Evolutionary conservation across 2,113 vertebrate species (phyloP).

Genomic region (Cinclus mexicanus): DNA sequence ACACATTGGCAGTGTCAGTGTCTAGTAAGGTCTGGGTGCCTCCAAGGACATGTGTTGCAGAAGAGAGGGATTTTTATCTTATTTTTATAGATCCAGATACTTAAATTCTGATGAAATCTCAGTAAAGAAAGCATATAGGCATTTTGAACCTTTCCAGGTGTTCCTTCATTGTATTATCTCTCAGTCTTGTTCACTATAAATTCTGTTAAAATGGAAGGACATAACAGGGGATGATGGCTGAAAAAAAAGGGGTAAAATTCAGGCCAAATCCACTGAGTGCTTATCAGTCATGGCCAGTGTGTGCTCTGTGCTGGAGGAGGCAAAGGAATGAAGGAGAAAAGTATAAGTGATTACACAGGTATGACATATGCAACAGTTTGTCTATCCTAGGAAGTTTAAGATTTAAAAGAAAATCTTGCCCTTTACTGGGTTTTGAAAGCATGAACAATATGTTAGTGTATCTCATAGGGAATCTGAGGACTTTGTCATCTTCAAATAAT

Average conservation of each 20-base stretch:
- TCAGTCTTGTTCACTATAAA: neutral
- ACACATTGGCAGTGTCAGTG: neutral
- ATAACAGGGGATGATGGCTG: neutral
- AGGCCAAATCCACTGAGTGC: rapidly evolving
- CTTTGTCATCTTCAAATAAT: neutral
- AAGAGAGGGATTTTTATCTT: neutral
- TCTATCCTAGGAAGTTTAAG: neutral
- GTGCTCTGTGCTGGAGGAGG: neutral
- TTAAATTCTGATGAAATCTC: neutral
- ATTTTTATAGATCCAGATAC: neutral
- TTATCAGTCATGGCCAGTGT: neutral
- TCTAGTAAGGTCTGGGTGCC: neutral
- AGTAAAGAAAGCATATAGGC: neutral
- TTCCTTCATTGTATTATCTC: neutral
- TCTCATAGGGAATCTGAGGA: neutral
- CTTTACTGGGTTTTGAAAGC: neutral
- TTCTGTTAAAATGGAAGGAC: neutral
- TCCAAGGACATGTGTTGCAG: neutral
- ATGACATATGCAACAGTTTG: neutral
- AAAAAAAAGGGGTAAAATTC: neutral
- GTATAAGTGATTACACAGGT: neutral
- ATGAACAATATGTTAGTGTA: neutral
- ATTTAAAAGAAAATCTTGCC: neutral
- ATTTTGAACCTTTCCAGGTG: neutral
- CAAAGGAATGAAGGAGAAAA: neutral